phyloP scores from a whole-genome alignment of 2,888 invertebrate genomes.

The Plebejus anna region DNA sequence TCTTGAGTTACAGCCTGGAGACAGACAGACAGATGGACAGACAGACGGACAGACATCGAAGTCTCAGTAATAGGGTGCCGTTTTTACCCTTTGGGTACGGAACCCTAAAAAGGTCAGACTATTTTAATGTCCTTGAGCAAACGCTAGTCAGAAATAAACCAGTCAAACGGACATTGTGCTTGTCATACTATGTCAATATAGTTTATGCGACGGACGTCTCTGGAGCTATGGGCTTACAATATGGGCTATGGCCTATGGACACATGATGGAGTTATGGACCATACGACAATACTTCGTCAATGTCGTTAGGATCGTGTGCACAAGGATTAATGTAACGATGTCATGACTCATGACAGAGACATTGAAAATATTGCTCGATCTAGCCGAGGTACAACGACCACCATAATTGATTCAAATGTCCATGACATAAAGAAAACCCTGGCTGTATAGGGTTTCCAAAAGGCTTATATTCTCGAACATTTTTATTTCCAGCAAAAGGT shows the following conservation, averaged over 20 bases:
- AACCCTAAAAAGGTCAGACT: background rate
- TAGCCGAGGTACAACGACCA: background rate
- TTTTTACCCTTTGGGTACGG: too few relatives aligned
- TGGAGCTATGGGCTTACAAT: background rate
- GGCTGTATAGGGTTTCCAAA: too few relatives aligned
- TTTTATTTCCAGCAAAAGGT: too few relatives aligned
- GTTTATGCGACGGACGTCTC: background rate
- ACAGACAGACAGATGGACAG: too few relatives aligned
- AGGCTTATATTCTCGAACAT: too few relatives aligned
- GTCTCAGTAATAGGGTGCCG: too few relatives aligned
- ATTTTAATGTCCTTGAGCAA: background rate
- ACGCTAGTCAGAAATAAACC: background rate
- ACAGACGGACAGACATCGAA: too few relatives aligned
- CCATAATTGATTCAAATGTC: too few relatives aligned
- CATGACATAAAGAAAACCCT: too few relatives aligned
- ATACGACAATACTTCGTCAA: background rate
- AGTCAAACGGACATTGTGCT: background rate
- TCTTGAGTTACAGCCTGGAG: too few relatives aligned
- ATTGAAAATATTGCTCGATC: background rate
- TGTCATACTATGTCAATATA: constrained; percentile 12
- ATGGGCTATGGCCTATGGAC: background rate
- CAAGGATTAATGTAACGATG: background rate
- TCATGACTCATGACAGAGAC: background rate
- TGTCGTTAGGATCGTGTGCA: background rate
- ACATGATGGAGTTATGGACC: background rate